Base-by-base conservation (phyloP, 2,888 invertebrate species). In the Lasioglossum figueresi region DNA sequence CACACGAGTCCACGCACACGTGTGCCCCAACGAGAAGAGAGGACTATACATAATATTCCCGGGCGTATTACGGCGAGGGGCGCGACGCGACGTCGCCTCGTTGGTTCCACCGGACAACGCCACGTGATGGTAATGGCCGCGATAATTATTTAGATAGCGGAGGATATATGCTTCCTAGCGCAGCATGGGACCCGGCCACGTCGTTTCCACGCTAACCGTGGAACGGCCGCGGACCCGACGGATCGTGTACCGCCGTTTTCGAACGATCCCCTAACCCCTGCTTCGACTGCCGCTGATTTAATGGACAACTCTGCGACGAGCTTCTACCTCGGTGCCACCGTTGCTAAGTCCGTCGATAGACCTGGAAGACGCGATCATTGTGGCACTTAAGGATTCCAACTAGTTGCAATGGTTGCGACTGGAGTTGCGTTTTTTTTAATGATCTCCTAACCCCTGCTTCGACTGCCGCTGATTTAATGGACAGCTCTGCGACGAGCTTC, bases 141-240 rank as follows among this genome's bases (percentile, higher is more conserved):
- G 93, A 94, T 93, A 93, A 93, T 94, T 93, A 93, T 94, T 93
- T 93, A 93, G 94, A 94, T 93, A 93, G 91, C 92, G 92, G 91
- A 92, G 93, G 93, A 93, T 93, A 92, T 93, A 93, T 93, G 93
- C 92, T 93, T 93, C 92, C 93, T 93, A 93, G 91, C 93, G 89
- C 93, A 92, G 93, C 93, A 93, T 93, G 93, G 90, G 92, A 93
- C 92, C 92, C 83, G 89, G 89, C 89, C 89, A 88, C 92, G 91
- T 92, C 91, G 92, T 91, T 92, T 91, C 88, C 91, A 91, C 88
- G 90, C 89, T 88, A 90, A 88, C 86, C 85, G 71, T 88, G 80
- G 80, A 86, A 82, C 84, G 86, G 90, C 82, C 76, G 83, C 86
- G 86, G 86, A 86, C 82, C 56, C 84, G 80, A 74, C 73, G 74